Conservation (phyloP, 30 jellyfish, hydroid and myxozoan species). For the Turritopsis rubra region DNA sequence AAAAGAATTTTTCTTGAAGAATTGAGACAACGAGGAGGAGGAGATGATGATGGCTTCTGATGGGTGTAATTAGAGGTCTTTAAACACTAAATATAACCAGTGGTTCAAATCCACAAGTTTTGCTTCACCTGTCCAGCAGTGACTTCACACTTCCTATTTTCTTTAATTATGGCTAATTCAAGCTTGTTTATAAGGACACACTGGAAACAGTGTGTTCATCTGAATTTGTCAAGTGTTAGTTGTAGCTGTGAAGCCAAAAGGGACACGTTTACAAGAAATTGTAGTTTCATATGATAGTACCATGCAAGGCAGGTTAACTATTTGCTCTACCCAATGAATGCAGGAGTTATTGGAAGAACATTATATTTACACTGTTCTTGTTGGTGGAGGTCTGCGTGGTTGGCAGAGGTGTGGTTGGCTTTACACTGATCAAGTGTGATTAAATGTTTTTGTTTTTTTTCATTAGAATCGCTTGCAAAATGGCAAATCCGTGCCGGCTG, state of each 20-base stretch:
- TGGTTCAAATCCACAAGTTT: not conserved
- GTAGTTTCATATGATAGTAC: no score
- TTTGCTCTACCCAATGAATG: no score
- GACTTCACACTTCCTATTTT: not conserved
- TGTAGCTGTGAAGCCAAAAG: no score
- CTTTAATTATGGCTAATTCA: not conserved
- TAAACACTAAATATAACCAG: not conserved
- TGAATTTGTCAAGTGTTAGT: no score
- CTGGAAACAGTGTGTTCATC: not conserved
- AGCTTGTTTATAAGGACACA: not conserved
- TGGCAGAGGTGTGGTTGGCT: no score
- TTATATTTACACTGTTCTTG: no score
- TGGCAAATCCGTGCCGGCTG: constrained; percentile 97
- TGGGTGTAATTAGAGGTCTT: not conserved
- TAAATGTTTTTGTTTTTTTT: not conserved
- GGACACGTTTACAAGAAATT: no score
- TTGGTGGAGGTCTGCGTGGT: no score
- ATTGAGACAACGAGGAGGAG: not conserved
- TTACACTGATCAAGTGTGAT: no score
- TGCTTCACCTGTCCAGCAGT: not conserved
- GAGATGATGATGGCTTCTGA: not conserved
- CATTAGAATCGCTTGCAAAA: constrained; percentile 82
- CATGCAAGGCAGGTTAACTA: no score
- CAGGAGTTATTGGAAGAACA: no score
- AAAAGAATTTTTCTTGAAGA: not conserved